A percentile compares a stretch with the other conserved stretches of the same genome.
Evolutionary conservation across 2,797 vertebrate genomes (phyloP).

Genomic region (Crocodylus rhombifer): DNA sequence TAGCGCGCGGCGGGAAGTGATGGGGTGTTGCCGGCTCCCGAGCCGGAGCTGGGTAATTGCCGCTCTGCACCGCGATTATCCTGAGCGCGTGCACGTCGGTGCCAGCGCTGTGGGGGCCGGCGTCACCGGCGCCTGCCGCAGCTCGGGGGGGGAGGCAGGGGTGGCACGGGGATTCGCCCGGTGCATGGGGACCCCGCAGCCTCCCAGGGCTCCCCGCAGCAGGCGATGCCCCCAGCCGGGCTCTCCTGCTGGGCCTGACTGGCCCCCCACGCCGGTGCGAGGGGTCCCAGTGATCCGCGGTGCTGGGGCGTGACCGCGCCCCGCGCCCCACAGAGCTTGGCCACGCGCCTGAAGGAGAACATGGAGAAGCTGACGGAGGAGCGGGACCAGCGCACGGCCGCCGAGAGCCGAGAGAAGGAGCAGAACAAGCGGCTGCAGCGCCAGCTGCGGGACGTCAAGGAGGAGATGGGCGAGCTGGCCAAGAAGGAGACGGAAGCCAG

Average conservation of each 20-base stretch:
- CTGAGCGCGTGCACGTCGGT: neutral
- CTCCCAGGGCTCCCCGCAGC: neutral
- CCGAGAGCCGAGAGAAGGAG: constrained; percentile 95
- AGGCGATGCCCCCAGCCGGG: neutral
- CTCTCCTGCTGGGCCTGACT: neutral
- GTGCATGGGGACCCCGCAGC: neutral
- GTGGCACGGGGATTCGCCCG: neutral
- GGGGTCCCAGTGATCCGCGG: neutral
- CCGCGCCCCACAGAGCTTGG: constrained; percentile 82
- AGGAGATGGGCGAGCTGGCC: constrained; percentile 94
- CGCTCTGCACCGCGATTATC: neutral
- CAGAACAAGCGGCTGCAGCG: constrained; percentile 97
- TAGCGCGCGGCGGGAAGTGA: neutral
- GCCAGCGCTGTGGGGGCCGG: neutral
- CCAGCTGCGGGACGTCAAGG: constrained; percentile 94
- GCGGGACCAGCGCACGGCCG: constrained; percentile 87
- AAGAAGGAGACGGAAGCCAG: constrained; percentile 96
- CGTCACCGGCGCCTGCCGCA: neutral
- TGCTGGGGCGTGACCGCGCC: accelerated
- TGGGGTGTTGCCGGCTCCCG: neutral
- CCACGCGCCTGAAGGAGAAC: constrained; percentile 94
- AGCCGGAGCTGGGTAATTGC: neutral
- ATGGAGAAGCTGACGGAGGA: constrained; percentile 97
- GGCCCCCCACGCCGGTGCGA: neutral
- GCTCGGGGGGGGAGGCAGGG: accelerated